These are phyloP conservation scores for Neoniphon sammara DNA, from an alignment of 2,797 vertebrate species.

Conservation along the genomic window DNA sequence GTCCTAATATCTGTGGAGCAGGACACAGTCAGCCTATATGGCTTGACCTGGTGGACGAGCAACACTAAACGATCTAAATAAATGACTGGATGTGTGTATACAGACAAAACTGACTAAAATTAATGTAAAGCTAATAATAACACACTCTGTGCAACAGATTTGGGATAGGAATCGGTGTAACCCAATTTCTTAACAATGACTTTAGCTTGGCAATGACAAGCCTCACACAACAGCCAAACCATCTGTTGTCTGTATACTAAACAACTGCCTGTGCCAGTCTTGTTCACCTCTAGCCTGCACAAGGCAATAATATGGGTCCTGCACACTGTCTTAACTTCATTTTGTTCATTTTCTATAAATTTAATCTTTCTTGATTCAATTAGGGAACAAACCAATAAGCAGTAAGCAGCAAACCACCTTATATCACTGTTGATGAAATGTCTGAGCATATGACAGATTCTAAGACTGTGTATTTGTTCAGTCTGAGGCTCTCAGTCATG, in stretches of 20 bases:
- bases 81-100: background rate
- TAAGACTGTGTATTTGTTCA: conserved; percentile 43
- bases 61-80: conserved; percentile 8
- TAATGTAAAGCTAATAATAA: background rate
- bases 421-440: conserved; percentile 58
- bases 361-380: conserved; percentile 54
- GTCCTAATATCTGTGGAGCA: conserved; percentile 84
- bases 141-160: conserved; percentile 35
- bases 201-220: conserved; percentile 49
- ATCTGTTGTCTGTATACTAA: conserved; percentile 70
- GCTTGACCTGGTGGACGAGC: conserved; percentile 21
- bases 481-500: conserved; percentile 49
- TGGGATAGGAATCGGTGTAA: conserved; percentile 50
- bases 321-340: conserved; percentile 29
- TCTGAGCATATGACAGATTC: conserved; percentile 33
- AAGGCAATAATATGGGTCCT: conserved; percentile 54
- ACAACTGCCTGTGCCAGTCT: conserved; percentile 54
- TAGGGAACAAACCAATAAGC: conserved; percentile 52
- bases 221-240: conserved; percentile 66
- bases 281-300: conserved; percentile 42
- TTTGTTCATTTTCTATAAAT: conserved; percentile 53
- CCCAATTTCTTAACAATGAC: conserved; percentile 66
- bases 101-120: background rate
- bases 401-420: conserved; percentile 36
- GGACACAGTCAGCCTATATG: conserved; percentile 60